These are phyloP conservation scores for Apamea crenata DNA, from an alignment of 2,888 invertebrate genomes.

Conservation along the genomic window DNA sequence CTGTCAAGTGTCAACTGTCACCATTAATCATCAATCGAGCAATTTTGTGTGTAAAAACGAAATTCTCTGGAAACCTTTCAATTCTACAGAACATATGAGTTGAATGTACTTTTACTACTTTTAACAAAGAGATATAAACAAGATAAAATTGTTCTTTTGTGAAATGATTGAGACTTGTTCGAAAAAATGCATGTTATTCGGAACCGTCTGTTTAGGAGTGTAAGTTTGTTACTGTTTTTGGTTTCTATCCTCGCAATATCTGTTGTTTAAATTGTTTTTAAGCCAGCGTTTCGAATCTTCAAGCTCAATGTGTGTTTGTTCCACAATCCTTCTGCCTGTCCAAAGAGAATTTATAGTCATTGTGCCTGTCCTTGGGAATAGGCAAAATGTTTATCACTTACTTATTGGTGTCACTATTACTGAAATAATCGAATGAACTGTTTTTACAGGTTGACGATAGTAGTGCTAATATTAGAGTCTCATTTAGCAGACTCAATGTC, in stretches of 20 bases:
- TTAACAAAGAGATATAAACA: conserved; percentile 5
- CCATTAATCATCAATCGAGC: background rate
- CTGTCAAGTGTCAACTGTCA: too few species aligned
- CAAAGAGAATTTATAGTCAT: too few species aligned
- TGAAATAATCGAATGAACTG: too few species aligned
- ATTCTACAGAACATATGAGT: background rate
- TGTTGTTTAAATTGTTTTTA: background rate
- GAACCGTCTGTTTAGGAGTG: conserved; percentile 94
- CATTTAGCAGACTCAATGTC: conserved; percentile 89
- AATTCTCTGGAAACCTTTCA: background rate
- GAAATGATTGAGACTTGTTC: conserved; percentile 96
- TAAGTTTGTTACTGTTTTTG: conserved; percentile 85
- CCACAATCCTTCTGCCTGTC: background rate
- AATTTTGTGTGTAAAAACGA: background rate
- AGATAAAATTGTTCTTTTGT: background rate
- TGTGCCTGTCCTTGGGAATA: background rate
- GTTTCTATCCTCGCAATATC: background rate
- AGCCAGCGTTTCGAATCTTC: background rate
- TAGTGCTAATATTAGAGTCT: conserved; percentile 95
- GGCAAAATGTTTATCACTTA: background rate
- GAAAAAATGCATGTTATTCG: conserved; percentile 95
- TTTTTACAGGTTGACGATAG: conserved; percentile 93
- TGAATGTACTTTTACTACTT: background rate
- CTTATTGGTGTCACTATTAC: background rate
- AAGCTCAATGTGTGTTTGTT: conserved; percentile 3